These are phyloP conservation scores for Microcebus ravelobensis DNA, from an alignment of 2,113 vertebrate species.

Conservation along the genomic window DNA sequence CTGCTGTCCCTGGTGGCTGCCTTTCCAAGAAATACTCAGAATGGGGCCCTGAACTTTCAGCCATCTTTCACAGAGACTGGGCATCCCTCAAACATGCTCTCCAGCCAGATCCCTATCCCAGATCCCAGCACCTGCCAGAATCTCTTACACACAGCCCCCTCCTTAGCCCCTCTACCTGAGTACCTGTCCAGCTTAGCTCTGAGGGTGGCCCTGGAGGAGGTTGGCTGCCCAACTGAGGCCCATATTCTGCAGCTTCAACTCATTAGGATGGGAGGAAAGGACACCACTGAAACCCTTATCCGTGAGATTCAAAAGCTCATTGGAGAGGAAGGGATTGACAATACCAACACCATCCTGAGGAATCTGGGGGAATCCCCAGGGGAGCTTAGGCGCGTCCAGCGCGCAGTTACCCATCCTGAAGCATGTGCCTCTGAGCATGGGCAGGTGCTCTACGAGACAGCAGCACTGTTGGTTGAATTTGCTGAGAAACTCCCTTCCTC, in stretches of 20 bases:
- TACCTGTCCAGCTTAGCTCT: background rate
- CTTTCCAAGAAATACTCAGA: rapidly evolving
- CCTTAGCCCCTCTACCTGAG: background rate
- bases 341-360: background rate
- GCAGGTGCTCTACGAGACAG: background rate
- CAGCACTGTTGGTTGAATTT: background rate
- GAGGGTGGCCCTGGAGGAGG: background rate
- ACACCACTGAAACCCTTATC: background rate
- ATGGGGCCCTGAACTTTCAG: background rate
- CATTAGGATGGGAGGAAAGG: background rate
- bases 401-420: background rate
- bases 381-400: background rate
- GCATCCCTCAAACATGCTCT: background rate
- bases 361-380: background rate
- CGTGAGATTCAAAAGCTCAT: background rate
- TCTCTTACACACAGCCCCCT: background rate
- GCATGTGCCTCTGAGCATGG: background rate
- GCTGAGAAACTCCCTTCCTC: background rate
- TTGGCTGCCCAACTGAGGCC: background rate
- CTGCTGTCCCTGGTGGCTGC: rapidly evolving
- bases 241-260: background rate
- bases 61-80: background rate
- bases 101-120: background rate
- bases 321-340: background rate
- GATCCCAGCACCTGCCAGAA: background rate